phyloP scores from a whole-genome alignment of 2,113 vertebrate species.

The Alouatta palliata region DNA sequence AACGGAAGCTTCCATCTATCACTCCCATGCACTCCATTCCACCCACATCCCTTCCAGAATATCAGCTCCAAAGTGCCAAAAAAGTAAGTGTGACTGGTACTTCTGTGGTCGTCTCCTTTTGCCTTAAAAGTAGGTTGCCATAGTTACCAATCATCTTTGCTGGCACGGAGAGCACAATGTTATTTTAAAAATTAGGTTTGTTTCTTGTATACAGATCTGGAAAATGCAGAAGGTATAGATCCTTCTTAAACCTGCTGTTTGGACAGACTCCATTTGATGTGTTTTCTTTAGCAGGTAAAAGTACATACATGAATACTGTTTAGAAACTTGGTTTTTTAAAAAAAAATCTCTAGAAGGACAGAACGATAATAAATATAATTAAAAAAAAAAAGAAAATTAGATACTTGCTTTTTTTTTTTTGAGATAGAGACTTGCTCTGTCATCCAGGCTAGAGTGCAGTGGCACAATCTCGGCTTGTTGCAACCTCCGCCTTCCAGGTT shows the following conservation, averaged over 20 bases:
- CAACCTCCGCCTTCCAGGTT: no score
- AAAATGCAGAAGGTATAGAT: background rate
- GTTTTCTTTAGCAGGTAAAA: background rate
- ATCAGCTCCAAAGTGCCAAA: background rate
- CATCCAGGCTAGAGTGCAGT: no score
- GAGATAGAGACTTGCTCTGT: no score
- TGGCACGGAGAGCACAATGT: background rate
- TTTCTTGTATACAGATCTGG: background rate
- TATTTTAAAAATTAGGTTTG: conserved; percentile 37
- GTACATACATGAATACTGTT: background rate
- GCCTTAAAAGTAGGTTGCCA: conserved; percentile 67
- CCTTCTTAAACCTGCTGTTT: background rate
- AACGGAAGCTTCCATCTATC: background rate
- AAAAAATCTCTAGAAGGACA: no score
- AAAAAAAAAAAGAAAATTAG: no score
- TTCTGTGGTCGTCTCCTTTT: background rate
- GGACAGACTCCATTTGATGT: background rate
- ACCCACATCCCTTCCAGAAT: background rate
- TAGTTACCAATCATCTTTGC: conserved; percentile 51
- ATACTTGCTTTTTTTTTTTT: no score
- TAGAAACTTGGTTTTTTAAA: background rate
- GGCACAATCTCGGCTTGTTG: no score
- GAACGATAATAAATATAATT: no score
- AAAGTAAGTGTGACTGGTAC: background rate
- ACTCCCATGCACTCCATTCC: background rate